Base-by-base conservation (phyloP, 2,888 invertebrate species). In the Pammene aurita region DNA sequence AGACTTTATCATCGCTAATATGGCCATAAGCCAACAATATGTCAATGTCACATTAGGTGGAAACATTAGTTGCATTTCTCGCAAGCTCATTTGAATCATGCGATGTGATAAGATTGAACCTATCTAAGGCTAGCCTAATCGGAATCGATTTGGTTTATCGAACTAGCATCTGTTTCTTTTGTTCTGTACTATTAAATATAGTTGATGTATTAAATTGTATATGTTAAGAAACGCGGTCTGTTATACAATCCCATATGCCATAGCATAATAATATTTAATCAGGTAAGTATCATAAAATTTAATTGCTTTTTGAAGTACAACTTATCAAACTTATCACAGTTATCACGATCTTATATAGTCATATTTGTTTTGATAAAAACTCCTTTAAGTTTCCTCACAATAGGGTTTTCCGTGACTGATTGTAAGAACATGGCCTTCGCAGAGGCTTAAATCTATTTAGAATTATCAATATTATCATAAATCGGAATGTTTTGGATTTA, bases 1-100 rank as follows among this genome's bases (percentile, higher is more conserved):
- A 54, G 42, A 64, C 52, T 44, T 71, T 71, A 67, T 71, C 67
- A 38, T 26, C 16, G 46, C 11, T 38, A 46, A 64, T 58, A 68
- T 68, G 64, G 68, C 63, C 52, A 35, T 60, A 69, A 69, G 72
- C 73, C 74, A 73, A 65, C 66, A 52, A 74, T 74, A 70, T 55
- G 69, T 73, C 72, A 72, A 67, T 72, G 71, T 71, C 74, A 67
- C 14, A 50, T 56, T 60, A 34, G 62, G 50, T 57, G 63, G 67
- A 55, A 63, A 57, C 64, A 65, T 62, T 62, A n/a, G 38, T 44
- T 52, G 72, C 67, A 71, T 73, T 67, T 67, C 60, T 57, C 52
- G 61, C 48, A 64, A 66, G 48, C 35, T 18, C 18, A 42, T 50
- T 66, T 65, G 18, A 66, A 71, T 70, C 69, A 67, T 67, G 50